phyloP scores from a whole-genome alignment of 2,888 invertebrate species.

The Trisateles emortualis region DNA sequence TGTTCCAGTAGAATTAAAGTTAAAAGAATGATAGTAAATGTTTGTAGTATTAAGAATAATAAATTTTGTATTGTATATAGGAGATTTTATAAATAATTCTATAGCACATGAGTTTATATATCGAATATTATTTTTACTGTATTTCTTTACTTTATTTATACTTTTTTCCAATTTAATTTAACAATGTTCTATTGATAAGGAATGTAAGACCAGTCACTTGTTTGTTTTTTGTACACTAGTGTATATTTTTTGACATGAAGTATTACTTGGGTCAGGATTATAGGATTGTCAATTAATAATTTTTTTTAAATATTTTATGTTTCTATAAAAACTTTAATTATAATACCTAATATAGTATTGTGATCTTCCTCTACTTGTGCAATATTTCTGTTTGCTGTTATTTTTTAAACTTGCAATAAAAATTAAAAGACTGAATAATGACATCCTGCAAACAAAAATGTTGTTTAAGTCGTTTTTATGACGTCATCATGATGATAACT shows the following conservation, averaged over 20 bases:
- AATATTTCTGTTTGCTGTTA: slow-evolving; percentile 4
- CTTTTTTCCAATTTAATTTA: slow-evolving; percentile 12
- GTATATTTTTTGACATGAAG: neutral
- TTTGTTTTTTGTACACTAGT: neutral
- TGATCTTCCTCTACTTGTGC: neutral
- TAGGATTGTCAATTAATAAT: too few species aligned
- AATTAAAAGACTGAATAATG: slow-evolving; percentile 38
- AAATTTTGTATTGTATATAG: slow-evolving; percentile 45
- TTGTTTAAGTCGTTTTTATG: slow-evolving; percentile 18
- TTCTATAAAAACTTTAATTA: neutral
- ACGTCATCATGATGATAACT: slow-evolving; percentile 22
- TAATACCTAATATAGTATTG: neutral
- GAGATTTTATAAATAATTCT: slow-evolving; percentile 27
- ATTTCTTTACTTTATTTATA: slow-evolving; percentile 8
- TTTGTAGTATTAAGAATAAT: slow-evolving; percentile 28
- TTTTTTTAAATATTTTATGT: neutral
- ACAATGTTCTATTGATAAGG: neutral
- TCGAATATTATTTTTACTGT: slow-evolving; percentile 24
- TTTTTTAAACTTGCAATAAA: slow-evolving; percentile 15
- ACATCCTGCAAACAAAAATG: slow-evolving; percentile 19
- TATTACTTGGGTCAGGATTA: too few species aligned
- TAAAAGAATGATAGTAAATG: slow-evolving; percentile 69
- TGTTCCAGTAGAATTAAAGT: slow-evolving; percentile 68
- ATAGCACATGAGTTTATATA: slow-evolving; percentile 17
- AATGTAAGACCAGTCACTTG: neutral